Evolutionary conservation across 1,140 invertebrate species (phyloP).

Genomic region (Drosophila suzukii): DNA sequence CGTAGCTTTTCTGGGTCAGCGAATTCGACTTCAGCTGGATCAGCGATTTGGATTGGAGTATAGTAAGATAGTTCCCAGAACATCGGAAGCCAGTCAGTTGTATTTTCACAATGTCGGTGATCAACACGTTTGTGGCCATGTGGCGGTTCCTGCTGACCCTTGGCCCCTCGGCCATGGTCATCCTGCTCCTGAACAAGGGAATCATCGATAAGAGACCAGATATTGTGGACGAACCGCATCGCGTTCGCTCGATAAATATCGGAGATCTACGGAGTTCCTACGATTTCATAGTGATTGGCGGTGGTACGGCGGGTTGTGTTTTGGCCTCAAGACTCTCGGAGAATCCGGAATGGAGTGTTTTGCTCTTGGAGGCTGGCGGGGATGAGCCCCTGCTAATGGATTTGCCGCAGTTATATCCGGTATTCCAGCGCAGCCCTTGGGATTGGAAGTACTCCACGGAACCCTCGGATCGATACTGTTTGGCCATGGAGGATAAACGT

Average conservation of each 20-base stretch:
- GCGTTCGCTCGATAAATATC: constrained; percentile 85
- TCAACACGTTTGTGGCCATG: constrained; percentile 66
- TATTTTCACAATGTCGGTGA: constrained; percentile 52
- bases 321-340: constrained; percentile 91
- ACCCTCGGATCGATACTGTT: constrained; percentile 88
- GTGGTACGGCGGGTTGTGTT: constrained; percentile 92
- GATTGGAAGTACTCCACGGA: constrained; percentile 94
- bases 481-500: constrained; percentile 86
- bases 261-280: constrained; percentile 86
- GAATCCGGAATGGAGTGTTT: constrained; percentile 88
- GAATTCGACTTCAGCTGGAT: background rate
- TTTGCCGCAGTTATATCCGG: constrained; percentile 90
- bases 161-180: constrained; percentile 87
- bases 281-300: constrained; percentile 92
- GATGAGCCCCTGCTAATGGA: constrained; percentile 91
- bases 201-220: constrained; percentile 88
- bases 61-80: no score
- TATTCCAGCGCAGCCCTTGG: constrained; percentile 89
- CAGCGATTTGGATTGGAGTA: background rate
- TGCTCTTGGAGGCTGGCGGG: constrained; percentile 92
- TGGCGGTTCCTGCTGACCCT: constrained; percentile 87
- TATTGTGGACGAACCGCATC: constrained; percentile 87
- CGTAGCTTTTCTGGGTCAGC: constrained; percentile 14
- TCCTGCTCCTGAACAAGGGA: constrained; percentile 87
- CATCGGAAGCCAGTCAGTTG: constrained; percentile 6